Evolutionary conservation across 2,797 vertebrate genomes (phyloP).

Genomic region (Myioborus miniatus): DNA sequence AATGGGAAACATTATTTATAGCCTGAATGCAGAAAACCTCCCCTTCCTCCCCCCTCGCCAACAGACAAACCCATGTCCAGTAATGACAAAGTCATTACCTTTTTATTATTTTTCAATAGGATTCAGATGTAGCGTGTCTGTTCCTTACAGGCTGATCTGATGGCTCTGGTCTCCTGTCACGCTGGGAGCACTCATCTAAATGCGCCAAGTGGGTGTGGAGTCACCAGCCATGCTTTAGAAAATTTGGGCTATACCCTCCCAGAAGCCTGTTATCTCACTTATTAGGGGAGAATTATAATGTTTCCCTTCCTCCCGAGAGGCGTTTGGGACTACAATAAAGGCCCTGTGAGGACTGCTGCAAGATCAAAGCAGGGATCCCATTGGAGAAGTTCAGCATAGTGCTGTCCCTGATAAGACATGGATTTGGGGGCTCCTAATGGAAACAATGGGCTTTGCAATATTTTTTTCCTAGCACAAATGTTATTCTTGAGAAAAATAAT

Average conservation of each 20-base stretch:
- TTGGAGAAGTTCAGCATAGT: slow-evolving; percentile 46
- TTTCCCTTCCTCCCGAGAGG: slow-evolving; percentile 53
- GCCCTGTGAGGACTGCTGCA: slow-evolving; percentile 38
- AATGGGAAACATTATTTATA: slow-evolving; percentile 79
- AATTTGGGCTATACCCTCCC: slow-evolving; percentile 65
- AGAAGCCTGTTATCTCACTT: slow-evolving; percentile 64
- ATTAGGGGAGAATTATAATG: slow-evolving; percentile 68
- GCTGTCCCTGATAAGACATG: slow-evolving; percentile 35
- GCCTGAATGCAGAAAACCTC: slow-evolving; percentile 50
- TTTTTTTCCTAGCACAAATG: not conserved
- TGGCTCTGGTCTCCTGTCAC: not conserved
- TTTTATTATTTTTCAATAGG: slow-evolving; percentile 83
- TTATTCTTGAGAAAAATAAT: not conserved
- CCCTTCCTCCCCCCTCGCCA: slow-evolving; percentile 31
- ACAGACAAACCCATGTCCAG: slow-evolving; percentile 77
- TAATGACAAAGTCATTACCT: slow-evolving; percentile 83
- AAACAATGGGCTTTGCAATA: slow-evolving; percentile 15
- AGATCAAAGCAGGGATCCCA: slow-evolving; percentile 63
- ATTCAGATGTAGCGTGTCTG: slow-evolving; percentile 68
- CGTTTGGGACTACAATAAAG: slow-evolving; percentile 56
- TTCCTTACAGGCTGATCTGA: slow-evolving; percentile 9
- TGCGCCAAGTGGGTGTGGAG: slow-evolving; percentile 12
- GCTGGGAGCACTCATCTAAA: not conserved
- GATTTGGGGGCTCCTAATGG: slow-evolving; percentile 45
- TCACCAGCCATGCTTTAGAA: slow-evolving; percentile 32